Base-by-base conservation (phyloP, 2,113 vertebrate genomes). In the Mormyrus lacerda region DNA sequence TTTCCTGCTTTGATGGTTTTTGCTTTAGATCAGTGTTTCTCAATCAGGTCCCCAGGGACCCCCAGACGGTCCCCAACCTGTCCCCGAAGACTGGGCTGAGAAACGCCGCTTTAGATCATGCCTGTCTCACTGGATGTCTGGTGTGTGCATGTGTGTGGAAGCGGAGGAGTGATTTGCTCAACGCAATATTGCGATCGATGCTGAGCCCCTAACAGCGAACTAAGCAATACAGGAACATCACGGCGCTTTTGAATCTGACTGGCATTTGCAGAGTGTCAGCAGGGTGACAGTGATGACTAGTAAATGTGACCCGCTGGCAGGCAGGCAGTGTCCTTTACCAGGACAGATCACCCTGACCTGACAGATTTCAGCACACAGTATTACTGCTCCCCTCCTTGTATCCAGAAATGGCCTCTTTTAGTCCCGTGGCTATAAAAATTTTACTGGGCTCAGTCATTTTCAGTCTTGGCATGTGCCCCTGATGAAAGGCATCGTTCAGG, bases 151-250 rank as follows among this genome's bases (percentile, higher is more conserved):
- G 44, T 1, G 0, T 27, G 47, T 17, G n/a, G 44, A 50, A 13
- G 7, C n/a, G 21, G 42, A 45, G 47, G 83, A 31, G 44, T 50
- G 42, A 8, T 27, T 85, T 47, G 45, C 88, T 84, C 61, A 44
- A 19, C 47, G 88, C 50, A 19, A 15, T 84, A 24, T 50, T 39
- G 11, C 61, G 73, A 89, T 87, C 76, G 3, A 61, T 87, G 48
- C 48, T 61, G 73, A 69, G 65, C 85, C 91, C 76, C 89, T 87
- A 51, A 61, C 86, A 79, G 44, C 83, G 90, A 90, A 91, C 87
- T 89, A 89, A 91, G 84, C 24, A 47, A 39, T 65, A 53, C 69
- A 88, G 87, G 88, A 91, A 90, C 61, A 88, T 90, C 15, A 86
- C 87, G 50, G 17, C 19, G 51, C 7, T 90, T 89, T 92, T 90